Evolutionary conservation across 2,888 invertebrate genomes (phyloP).

Genomic region (Galeruca laticollis): DNA sequence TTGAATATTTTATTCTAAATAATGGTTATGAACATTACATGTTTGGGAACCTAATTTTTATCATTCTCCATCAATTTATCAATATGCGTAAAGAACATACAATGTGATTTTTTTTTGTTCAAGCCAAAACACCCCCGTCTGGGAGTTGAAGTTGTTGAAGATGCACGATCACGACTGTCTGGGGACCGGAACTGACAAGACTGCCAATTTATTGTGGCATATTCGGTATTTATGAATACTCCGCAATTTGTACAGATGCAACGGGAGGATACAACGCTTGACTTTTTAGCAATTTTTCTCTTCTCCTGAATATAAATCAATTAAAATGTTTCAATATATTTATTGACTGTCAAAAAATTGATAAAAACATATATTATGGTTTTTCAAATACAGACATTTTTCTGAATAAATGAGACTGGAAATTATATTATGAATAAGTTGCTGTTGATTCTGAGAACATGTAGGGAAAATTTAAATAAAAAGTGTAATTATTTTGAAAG

Average conservation of each 20-base stretch:
- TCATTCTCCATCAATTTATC: constrained; percentile 21
- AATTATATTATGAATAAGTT: no score
- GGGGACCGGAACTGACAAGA: constrained; percentile 63
- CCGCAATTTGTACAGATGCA: constrained; percentile 63
- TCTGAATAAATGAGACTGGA: no score
- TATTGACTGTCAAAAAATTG: neutral
- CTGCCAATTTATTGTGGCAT: constrained; percentile 65
- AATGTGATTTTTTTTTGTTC: constrained; percentile 31
- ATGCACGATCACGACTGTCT: constrained; percentile 64
- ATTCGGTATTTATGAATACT: constrained; percentile 66
- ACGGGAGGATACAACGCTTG: constrained; percentile 25
- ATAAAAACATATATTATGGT: neutral
- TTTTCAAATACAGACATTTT: neutral
- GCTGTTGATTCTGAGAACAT: no score
- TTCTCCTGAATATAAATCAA: constrained; percentile 2
- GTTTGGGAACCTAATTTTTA: neutral
- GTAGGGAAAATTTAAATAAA: no score
- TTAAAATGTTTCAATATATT: constrained; percentile 10
- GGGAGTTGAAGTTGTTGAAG: constrained; percentile 53
- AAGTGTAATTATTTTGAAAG: no score
- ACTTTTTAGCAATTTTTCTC: constrained; percentile 28
- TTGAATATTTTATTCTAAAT: neutral
- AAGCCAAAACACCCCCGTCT: constrained; percentile 33
- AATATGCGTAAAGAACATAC: constrained; percentile 28
- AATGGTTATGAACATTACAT: neutral